These are phyloP conservation scores for Euthynnus affinis DNA, from an alignment of 2,797 vertebrate genomes.

Conservation along the genomic window DNA sequence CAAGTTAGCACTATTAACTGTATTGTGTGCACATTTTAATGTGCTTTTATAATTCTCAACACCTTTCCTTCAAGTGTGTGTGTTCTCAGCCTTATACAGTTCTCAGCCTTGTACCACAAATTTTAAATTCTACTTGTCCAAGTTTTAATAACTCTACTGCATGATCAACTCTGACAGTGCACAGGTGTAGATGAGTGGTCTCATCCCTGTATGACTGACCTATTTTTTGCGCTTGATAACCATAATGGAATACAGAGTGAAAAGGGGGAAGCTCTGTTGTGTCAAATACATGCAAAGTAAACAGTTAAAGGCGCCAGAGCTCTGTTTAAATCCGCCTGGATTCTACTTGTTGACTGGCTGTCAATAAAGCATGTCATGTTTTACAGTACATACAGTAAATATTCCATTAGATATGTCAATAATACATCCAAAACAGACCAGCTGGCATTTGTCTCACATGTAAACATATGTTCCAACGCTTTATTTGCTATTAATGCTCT, in stretches of 20 bases:
- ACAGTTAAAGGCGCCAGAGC: slow-evolving; percentile 14
- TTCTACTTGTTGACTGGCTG: neutral
- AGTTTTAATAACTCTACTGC: slow-evolving; percentile 16
- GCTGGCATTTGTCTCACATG: neutral
- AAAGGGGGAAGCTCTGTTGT: slow-evolving; percentile 2
- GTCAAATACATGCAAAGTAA: slow-evolving; percentile 37
- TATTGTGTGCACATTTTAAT: neutral
- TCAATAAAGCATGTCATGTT: slow-evolving; percentile 14
- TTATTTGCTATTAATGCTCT: slow-evolving; percentile 45
- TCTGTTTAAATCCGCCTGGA: slow-evolving; percentile 13
- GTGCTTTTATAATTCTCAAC: neutral
- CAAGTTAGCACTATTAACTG: neutral
- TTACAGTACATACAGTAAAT: slow-evolving; percentile 10
- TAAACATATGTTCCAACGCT: slow-evolving; percentile 17
- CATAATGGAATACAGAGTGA: slow-evolving; percentile 23
- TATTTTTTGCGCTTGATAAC: slow-evolving; percentile 44
- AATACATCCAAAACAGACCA: slow-evolving; percentile 27
- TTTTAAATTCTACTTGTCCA: neutral
- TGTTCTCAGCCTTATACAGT: too few species aligned
- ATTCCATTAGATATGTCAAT: slow-evolving; percentile 12
- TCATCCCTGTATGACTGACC: slow-evolving; percentile 29
- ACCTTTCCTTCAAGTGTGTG: too few species aligned
- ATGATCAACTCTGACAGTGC: slow-evolving; percentile 22
- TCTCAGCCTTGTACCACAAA: too few species aligned
- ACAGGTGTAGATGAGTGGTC: slow-evolving; percentile 36